A percentile compares a stretch with the other conserved stretches of the same genome.
These are phyloP conservation scores for Coreius guichenoti DNA, from an alignment of 2,797 vertebrate genomes.

Conservation along the genomic window DNA sequence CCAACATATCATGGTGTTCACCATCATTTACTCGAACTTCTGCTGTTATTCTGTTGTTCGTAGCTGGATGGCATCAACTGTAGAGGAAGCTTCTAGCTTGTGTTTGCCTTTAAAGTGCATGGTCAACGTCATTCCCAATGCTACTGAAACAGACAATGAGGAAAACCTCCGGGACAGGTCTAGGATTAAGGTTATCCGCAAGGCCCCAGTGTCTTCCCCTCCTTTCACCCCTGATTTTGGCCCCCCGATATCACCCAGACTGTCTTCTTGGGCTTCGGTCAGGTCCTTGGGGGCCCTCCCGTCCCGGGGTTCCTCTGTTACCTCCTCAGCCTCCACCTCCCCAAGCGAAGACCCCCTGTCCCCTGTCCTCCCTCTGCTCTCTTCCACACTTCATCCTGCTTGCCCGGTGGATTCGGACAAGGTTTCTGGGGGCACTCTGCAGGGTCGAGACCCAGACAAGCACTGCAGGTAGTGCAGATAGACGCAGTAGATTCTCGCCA, in stretches of 20 bases:
- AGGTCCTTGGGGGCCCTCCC: conserved; percentile 56
- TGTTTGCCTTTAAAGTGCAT: conserved; percentile 80
- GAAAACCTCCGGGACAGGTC: conserved; percentile 58
- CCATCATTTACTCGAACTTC: conserved; percentile 58
- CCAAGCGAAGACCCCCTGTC: conserved; percentile 73
- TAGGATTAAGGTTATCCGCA: conserved; percentile 66
- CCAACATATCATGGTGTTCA: conserved; percentile 56
- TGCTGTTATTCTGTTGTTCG: conserved; percentile 75
- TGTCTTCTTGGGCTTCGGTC: conserved; percentile 59
- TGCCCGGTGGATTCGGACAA: conserved; percentile 60
- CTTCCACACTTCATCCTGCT: conserved; percentile 76
- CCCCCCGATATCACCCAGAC: conserved; percentile 47
- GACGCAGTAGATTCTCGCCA: conserved; percentile 50
- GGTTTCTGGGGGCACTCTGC: conserved; percentile 50
- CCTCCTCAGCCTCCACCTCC: conserved; percentile 76
- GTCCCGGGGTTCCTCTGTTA: conserved; percentile 69
- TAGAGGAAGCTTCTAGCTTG: conserved; percentile 75
- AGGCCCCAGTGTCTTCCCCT: conserved; percentile 71
- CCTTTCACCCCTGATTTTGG: conserved; percentile 66
- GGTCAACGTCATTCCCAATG: conserved; percentile 72
- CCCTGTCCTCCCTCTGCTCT: conserved; percentile 74
- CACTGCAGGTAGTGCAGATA: conserved; percentile 80
- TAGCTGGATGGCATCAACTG: conserved; percentile 73
- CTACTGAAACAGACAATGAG: conserved; percentile 73
- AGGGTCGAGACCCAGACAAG: conserved; percentile 69